phyloP scores from a whole-genome alignment of 92 coral and sea anemone genomes.

The Palythoa grandiflora region DNA sequence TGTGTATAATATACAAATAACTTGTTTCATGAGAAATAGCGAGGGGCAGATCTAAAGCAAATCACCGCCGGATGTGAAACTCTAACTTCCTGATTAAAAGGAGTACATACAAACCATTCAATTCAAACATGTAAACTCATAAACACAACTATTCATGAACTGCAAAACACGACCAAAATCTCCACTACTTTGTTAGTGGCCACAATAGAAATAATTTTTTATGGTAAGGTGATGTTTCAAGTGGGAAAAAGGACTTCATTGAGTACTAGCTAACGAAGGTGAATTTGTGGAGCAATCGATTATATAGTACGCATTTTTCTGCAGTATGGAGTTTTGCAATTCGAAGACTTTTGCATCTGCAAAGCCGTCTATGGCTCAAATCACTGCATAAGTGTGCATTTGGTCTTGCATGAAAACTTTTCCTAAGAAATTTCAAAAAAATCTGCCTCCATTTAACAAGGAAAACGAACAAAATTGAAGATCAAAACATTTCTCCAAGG shows the following conservation, averaged over 20 bases:
- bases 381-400: background rate
- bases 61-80: conserved; percentile 38
- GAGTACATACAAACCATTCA: conserved; percentile 17
- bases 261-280: background rate
- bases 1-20: background rate
- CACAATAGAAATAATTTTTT: background rate
- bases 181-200: conserved; percentile 3
- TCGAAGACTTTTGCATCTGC: background rate
- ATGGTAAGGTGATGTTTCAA: conserved; percentile 6
- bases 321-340: background rate
- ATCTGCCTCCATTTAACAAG: background rate
- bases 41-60: background rate
- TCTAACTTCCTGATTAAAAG: conserved; percentile 35
- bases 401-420: background rate
- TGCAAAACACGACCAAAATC: conserved; percentile 16
- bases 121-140: background rate
- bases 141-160: conserved; percentile 10
- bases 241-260: conserved; percentile 8
- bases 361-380: background rate
- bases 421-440: background rate
- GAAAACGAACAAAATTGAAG: background rate
- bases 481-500: background rate
- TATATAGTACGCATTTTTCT: conserved; percentile 23
- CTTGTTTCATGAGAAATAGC: conserved; percentile 1
- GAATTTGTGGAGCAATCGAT: conserved; percentile 35